Conservation (phyloP, 2,888 invertebrate species). For the Chouioia cunea region DNA sequence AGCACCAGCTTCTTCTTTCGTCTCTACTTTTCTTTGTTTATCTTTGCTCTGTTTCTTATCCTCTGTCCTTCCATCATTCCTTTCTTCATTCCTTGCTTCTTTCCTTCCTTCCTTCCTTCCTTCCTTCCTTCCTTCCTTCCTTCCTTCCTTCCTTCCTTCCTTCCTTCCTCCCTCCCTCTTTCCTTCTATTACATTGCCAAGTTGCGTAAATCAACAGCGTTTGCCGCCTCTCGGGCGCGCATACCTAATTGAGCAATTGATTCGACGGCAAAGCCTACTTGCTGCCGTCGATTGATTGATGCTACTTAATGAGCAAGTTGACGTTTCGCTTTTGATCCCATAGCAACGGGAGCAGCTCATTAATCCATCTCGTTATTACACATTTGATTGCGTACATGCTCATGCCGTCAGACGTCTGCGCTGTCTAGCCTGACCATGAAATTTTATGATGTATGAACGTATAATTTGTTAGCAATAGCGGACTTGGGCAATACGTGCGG, state of each 20-base stretch:
- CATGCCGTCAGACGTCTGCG: too few relatives aligned
- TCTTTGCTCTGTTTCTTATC: too few relatives aligned
- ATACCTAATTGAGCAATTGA: conserved; percentile 50
- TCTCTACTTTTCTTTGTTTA: too few relatives aligned
- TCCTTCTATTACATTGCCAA: conserved; percentile 26
- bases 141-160: too few relatives aligned
- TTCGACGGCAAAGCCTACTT: conserved; percentile 31
- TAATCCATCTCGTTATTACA: conserved; percentile 12
- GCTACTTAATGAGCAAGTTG: conserved; percentile 23
- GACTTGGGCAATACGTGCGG: too few relatives aligned
- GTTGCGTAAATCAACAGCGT: conserved; percentile 49
- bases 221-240: conserved; percentile 43
- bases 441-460: conserved; percentile 14
- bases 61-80: too few relatives aligned
- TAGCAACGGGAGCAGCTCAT: neutral
- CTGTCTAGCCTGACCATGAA: conserved; percentile 14
- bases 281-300: conserved; percentile 26
- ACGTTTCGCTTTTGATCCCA: conserved; percentile 16
- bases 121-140: too few relatives aligned
- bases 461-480: conserved; percentile 12
- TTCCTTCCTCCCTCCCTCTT: neutral
- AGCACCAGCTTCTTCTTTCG: too few relatives aligned
- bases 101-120: too few relatives aligned
- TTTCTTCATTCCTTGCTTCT: too few relatives aligned
- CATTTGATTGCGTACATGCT: conserved; percentile 13